phyloP scores from a whole-genome alignment of 2,113 vertebrate species.

The Oxyruncus cristatus region DNA sequence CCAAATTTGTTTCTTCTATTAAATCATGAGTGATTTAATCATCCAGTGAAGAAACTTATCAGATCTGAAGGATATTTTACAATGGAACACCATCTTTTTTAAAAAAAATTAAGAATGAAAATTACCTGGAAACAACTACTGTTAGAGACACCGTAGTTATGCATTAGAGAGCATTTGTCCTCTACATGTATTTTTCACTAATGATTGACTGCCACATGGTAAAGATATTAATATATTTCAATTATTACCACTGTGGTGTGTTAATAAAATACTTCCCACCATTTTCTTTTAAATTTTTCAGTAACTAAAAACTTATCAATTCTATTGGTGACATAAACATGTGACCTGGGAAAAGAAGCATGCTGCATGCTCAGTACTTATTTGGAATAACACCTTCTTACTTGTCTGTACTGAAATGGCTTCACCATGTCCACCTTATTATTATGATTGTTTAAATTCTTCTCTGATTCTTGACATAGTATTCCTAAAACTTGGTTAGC shows the following conservation, averaged over 20 bases:
- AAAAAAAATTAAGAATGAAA: neutral
- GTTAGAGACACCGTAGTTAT: neutral
- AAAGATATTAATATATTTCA: conserved; percentile 31
- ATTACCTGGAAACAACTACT: neutral
- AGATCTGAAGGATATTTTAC: neutral
- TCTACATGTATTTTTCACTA: conserved; percentile 40
- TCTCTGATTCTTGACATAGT: neutral
- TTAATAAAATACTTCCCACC: neutral
- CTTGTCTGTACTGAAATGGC: neutral
- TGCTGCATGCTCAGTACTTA: neutral
- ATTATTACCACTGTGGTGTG: neutral
- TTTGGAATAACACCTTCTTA: neutral
- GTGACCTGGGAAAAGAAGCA: neutral
- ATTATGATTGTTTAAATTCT: neutral
- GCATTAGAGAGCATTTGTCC: neutral
- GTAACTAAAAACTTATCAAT: neutral
- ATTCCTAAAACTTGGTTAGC: neutral
- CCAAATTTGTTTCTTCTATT: neutral
- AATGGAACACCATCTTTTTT: neutral
- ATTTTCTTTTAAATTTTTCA: neutral
- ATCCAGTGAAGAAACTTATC: neutral
- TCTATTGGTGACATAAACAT: neutral
- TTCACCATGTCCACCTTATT: neutral
- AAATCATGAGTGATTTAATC: neutral
- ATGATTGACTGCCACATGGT: neutral